phyloP scores from a whole-genome alignment of 2,113 vertebrate genomes.

The Eira barbara region DNA sequence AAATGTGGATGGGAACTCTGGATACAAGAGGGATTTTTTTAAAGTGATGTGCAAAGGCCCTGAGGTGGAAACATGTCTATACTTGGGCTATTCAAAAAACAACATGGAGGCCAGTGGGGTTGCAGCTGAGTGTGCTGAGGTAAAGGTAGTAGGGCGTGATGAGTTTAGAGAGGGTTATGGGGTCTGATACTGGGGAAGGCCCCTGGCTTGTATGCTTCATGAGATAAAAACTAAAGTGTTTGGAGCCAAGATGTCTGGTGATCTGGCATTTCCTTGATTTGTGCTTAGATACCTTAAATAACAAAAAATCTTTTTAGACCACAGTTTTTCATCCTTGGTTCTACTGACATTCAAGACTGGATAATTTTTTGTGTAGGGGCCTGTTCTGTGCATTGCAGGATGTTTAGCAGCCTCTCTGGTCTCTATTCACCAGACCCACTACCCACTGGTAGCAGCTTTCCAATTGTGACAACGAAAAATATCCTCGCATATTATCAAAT shows the following conservation, averaged over 20 bases:
- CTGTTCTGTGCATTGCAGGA: background rate
- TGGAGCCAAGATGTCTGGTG: background rate
- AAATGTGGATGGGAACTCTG: background rate
- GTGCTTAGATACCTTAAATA: background rate
- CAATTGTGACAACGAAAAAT: background rate
- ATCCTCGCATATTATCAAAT: rapidly evolving
- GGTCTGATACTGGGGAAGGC: background rate
- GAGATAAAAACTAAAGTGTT: background rate
- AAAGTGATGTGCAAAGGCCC: background rate
- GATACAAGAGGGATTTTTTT: background rate
- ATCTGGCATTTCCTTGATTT: background rate
- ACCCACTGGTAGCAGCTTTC: background rate
- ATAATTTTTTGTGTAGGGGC: background rate
- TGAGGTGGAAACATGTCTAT: background rate
- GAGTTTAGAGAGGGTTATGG: rapidly evolving
- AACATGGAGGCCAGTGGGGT: background rate
- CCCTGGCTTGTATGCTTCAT: background rate
- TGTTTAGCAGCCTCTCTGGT: background rate
- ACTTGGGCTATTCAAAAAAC: background rate
- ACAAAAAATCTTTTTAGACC: background rate
- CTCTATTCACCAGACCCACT: background rate
- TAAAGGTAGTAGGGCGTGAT: rapidly evolving
- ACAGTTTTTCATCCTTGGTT: background rate
- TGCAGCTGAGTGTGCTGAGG: no score
- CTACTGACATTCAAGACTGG: background rate